Conservation (phyloP, 2,888 invertebrate species). For the Sisyra terminalis region DNA sequence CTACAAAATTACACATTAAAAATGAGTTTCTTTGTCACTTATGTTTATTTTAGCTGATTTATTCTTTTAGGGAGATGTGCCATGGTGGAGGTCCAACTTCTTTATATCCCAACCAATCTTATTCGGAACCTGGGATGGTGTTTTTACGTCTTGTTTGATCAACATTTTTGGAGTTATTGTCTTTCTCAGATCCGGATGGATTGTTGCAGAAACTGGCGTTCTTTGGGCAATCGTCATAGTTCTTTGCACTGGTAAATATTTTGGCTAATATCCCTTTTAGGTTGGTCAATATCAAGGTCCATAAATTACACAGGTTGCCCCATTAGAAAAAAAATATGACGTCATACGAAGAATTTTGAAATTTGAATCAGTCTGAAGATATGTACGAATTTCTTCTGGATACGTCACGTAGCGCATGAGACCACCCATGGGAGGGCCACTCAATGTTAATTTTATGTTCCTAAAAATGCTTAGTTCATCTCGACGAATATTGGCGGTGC, state of each 20-base stretch:
- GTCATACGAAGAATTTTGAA: no score
- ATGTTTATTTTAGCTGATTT: slow-evolving; percentile 7
- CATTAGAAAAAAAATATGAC: no score
- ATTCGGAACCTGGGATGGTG: slow-evolving; percentile 97
- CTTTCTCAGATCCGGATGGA: slow-evolving; percentile 93
- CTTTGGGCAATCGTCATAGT: slow-evolving; percentile 66
- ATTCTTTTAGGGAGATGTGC: slow-evolving; percentile 52
- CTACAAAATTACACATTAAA: background rate
- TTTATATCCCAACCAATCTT: slow-evolving; percentile 90
- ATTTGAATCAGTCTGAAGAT: no score
- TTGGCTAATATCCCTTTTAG: no score
- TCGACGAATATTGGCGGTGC: no score
- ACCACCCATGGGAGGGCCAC: no score
- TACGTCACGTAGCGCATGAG: no score
- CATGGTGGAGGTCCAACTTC: slow-evolving; percentile 96
- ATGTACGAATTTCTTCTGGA: no score
- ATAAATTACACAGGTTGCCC: no score
- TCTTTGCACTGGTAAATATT: slow-evolving; percentile 56
- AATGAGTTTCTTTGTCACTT: background rate
- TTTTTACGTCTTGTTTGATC: slow-evolving; percentile 92
- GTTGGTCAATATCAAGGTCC: no score
- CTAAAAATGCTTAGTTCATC: no score
- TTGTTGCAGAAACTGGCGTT: slow-evolving; percentile 82
- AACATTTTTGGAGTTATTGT: slow-evolving; percentile 97
- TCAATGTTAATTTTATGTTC: no score